Evolutionary conservation across 2,113 vertebrate species (phyloP).

Genomic region (Ploceus nigricollis): DNA sequence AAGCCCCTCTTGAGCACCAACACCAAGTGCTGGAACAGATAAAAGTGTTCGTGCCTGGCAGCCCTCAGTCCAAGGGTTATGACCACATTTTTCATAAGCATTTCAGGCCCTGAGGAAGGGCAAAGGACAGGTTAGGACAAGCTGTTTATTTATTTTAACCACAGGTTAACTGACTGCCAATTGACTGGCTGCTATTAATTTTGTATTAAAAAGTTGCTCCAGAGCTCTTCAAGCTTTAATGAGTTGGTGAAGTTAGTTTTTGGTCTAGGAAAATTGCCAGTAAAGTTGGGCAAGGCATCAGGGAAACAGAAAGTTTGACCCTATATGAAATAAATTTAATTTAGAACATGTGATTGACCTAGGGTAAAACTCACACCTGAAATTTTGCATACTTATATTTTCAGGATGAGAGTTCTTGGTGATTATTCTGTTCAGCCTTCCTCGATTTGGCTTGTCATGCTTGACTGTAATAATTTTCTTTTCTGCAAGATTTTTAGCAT

Average conservation of each 20-base stretch:
- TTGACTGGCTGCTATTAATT: neutral
- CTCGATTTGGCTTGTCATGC: neutral
- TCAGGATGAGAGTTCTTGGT: neutral
- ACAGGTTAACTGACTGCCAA: neutral
- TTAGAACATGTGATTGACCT: neutral
- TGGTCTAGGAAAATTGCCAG: neutral
- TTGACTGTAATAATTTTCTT: neutral
- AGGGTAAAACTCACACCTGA: neutral
- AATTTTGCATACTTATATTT: neutral
- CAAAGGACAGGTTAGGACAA: neutral
- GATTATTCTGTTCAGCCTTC: neutral
- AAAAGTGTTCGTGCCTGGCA: neutral
- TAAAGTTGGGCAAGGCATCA: neutral
- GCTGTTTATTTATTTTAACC: neutral
- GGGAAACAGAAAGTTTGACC: neutral
- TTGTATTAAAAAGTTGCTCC: neutral
- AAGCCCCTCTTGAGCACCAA: neutral
- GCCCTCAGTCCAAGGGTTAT: neutral
- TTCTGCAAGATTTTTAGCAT: neutral
- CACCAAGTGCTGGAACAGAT: neutral
- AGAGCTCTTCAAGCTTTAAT: neutral
- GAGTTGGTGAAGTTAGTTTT: neutral
- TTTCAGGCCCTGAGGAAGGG: neutral
- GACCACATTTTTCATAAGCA: fast-evolving
- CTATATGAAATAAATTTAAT: neutral